Evolutionary conservation across 2,888 invertebrate genomes (phyloP), one percentile per base, ranked within the genome.

Genomic region (Eretmocerus hayati): DNA sequence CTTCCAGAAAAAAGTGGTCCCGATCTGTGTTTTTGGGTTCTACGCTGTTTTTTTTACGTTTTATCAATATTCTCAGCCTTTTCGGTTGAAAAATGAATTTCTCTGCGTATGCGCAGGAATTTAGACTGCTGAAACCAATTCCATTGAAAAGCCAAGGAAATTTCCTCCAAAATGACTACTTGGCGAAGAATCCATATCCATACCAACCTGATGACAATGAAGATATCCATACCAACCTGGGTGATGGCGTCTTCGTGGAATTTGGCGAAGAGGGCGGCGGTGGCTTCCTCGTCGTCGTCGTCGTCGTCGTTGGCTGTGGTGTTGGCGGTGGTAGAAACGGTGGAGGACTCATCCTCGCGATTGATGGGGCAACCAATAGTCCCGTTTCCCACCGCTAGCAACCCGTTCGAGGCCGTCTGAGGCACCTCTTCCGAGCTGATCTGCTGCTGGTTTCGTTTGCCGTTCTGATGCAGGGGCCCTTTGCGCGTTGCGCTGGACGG

Each of bases 231-330:
- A 18, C 53, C 9, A 33, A 81, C 82, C 77, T 81, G 85, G 61
- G 81, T 77, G 13, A 86, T 74, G 2, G 86, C 86, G 62, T 87
- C 85, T 57, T 86, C 85, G 61, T 87, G 86, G 67, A 86, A 86
- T 67, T 85, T 85, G 40, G 85, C 83, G 19, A 85, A 72, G 2
- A 81, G 75, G 21, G 77, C 78, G 4, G 77, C 81, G 21, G 64
- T 65, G 18, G 67, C 67, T n/a, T n/a, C n/a, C 16, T 66, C 67
- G 48, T 77, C 79, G 65, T 81, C 79, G 36, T 80, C 72, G 37
- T 80, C 72, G 53, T 81, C 81, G 9, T 66, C 66, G 35, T 69
- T 68, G 37, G 69, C 69, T 32, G 64, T 63, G 58, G 69, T 70
- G 15, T 18, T 18, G 38, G 13, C 16, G 11, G 18, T 13, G 50